Evolutionary conservation across 2,113 vertebrate species (phyloP).

Genomic region (Pangasianodon gigas): DNA sequence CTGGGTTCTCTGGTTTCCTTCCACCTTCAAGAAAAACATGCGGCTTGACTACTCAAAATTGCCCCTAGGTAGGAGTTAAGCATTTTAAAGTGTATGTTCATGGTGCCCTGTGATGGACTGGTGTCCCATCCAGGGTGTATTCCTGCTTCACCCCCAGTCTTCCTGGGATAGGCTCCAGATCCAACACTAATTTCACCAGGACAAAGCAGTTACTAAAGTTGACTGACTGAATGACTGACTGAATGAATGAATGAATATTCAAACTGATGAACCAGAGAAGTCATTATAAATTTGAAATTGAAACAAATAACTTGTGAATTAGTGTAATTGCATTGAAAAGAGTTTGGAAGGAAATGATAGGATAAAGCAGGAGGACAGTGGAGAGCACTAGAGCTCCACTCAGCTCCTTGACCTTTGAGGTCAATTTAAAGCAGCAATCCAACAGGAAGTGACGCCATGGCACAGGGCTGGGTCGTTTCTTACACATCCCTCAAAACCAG

Average conservation of each 20-base stretch:
- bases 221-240: background rate
- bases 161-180: background rate
- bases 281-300: background rate
- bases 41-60: background rate
- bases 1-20: background rate
- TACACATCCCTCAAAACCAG: background rate
- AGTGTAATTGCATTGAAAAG: background rate
- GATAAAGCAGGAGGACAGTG: background rate
- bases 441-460: constrained; percentile 28
- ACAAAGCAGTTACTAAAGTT: background rate
- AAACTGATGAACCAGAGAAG: background rate
- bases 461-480: background rate
- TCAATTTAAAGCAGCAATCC: background rate
- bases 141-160: background rate
- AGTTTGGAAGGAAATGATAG: background rate
- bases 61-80: background rate
- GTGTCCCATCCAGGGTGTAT: background rate
- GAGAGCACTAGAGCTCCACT: background rate
- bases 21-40: background rate
- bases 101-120: background rate
- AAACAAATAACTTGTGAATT: background rate
- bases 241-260: background rate
- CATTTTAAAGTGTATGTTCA: background rate
- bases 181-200: background rate
- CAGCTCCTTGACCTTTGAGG: background rate